Conservation (phyloP, 2,888 invertebrate genomes). For the Diaperis boleti region DNA sequence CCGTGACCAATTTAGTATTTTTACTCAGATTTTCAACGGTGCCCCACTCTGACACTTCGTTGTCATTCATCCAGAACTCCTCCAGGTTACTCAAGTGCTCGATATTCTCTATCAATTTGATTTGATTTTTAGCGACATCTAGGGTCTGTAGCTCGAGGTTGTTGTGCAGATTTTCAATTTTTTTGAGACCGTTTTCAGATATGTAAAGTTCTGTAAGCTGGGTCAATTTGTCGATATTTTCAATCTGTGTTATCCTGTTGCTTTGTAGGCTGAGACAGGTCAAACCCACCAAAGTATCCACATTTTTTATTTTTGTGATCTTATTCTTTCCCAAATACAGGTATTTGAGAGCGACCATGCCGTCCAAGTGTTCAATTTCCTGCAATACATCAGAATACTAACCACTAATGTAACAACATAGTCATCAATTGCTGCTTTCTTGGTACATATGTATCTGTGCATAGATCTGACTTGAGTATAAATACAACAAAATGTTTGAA, state of each 20-base stretch:
- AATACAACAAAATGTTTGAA: too few relatives aligned
- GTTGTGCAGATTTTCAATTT: conserved; percentile 80
- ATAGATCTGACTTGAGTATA: too few relatives aligned
- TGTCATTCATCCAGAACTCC: conserved; percentile 98
- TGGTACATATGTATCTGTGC: too few relatives aligned
- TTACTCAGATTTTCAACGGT: conserved; percentile 80
- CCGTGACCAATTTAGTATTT: conserved; percentile 79
- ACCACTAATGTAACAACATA: too few relatives aligned
- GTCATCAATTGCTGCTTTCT: too few relatives aligned
- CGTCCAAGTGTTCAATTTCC: conserved; percentile 89
- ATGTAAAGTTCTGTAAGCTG: conserved; percentile 90
- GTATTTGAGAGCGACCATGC: conserved; percentile 79
- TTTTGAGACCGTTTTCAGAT: conserved; percentile 91
- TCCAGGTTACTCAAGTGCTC: conserved; percentile 81
- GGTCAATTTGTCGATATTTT: conserved; percentile 81
- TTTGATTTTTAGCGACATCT: conserved; percentile 91
- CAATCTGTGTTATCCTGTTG: conserved; percentile 89
- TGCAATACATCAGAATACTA: conserved; percentile 62
- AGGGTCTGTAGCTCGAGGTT: conserved; percentile 84
- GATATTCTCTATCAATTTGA: conserved; percentile 84
- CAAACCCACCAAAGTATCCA: conserved; percentile 79
- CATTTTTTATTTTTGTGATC: conserved; percentile 86
- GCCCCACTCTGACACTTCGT: conserved; percentile 87
- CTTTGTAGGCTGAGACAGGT: conserved; percentile 90
- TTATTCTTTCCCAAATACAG: conserved; percentile 96